Base-by-base conservation (phyloP, 2,888 invertebrate species). In the Zootermopsis nevadensis region DNA sequence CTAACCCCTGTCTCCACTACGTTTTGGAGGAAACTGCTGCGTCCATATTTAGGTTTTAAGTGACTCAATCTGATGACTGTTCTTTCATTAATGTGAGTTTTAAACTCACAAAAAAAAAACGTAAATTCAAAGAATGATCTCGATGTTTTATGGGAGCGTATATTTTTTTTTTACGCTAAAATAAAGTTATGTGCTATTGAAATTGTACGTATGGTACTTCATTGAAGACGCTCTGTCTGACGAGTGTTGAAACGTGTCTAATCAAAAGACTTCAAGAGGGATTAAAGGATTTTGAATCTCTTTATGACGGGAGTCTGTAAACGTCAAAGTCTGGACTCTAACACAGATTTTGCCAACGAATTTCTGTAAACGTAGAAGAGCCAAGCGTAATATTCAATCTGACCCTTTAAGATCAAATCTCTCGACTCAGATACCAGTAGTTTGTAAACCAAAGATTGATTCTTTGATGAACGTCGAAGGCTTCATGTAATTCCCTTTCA, bases 371-470 rank as follows among this genome's bases (percentile, higher is more conserved):
- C 31, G 30, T 22, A 38, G 33, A 69, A 6, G 69, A 74, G n/a
- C 15, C 3, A 24, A 15, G 24, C 7, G 22, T 24, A 38, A 38
- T n/a, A 74, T 74, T 74, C 74, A 35, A 38, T 38, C 38, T n/a
- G 38, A 74, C 38, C 42, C 38, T 74, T 42, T 38, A 10, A 74
- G 74, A 69, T 69, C 33, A 69, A 33, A 35, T 69, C 33, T 33
- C 38, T 42, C 15, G 24, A 35, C 6, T 74, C 42, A 74, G 74
- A 74, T 74, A 42, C n/a, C 74, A 74, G 8, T 74, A n/a, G 74
- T 74, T 74, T 74, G 74, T 74, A 74, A 74, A 74, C 74, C 74
- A 74, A 69, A 74, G 74, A 74, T 74, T 42, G 74, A 74, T 38
- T 74, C 74, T 74, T 35, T 42, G 74, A 74, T 42, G 74, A 74